phyloP scores from a whole-genome alignment of 2,113 vertebrate genomes.

The Campylomormyrus numenius region DNA sequence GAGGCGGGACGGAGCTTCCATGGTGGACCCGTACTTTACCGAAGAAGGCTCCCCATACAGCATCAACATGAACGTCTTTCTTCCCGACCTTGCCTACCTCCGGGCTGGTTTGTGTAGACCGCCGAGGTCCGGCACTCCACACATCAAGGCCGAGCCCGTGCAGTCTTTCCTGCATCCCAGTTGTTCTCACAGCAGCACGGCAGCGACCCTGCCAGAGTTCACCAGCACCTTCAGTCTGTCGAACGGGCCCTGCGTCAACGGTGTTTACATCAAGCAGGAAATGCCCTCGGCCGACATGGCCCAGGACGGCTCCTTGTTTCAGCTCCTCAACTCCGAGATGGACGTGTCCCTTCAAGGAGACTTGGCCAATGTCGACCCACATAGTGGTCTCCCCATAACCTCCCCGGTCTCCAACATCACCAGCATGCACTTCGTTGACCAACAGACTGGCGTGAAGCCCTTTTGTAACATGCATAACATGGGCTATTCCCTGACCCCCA shows the following conservation, averaged over 20 bases:
- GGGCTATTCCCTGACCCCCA: slow-evolving; percentile 65
- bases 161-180: slow-evolving; percentile 71
- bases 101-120: slow-evolving; percentile 82
- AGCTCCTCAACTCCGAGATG: slow-evolving; percentile 84
- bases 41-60: slow-evolving; percentile 82
- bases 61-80: slow-evolving; percentile 91
- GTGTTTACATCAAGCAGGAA: slow-evolving; percentile 88
- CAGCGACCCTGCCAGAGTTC: slow-evolving; percentile 72
- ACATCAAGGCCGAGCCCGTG: slow-evolving; percentile 82
- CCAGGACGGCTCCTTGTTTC: slow-evolving; percentile 82
- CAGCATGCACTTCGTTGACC: slow-evolving; percentile 60
- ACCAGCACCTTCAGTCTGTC: slow-evolving; percentile 75
- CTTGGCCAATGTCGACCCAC: slow-evolving; percentile 70
- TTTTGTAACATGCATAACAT: slow-evolving; percentile 65
- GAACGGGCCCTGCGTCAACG: slow-evolving; percentile 60
- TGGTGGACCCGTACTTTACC: slow-evolving; percentile 82
- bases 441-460: slow-evolving; percentile 67
- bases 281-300: slow-evolving; percentile 71
- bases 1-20: slow-evolving; percentile 72
- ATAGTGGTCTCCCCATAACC: slow-evolving; percentile 59
- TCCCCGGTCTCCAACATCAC: slow-evolving; percentile 67
- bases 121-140: slow-evolving; percentile 68
- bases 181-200: slow-evolving; percentile 60
- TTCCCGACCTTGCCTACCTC: slow-evolving; percentile 80
- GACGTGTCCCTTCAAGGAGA: slow-evolving; percentile 68